Base-by-base conservation (phyloP, 2,797 vertebrate species). In the Myiotriccus ornatus region DNA sequence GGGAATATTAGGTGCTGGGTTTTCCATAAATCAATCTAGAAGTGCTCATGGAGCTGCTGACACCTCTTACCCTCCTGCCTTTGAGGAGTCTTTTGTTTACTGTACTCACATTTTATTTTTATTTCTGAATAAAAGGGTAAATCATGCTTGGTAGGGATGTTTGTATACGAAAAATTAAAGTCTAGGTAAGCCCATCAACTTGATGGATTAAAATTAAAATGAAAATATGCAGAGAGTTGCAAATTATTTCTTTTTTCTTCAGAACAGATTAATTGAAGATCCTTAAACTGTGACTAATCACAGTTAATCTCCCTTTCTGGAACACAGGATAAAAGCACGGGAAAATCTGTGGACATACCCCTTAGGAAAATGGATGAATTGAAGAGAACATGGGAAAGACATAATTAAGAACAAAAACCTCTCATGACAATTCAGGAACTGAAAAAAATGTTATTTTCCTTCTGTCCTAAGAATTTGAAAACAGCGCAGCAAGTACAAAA, bases 121-220 rank as follows among this genome's bases (percentile, higher is more conserved):
- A 76, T 91, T 90, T 95, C 63, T 86, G 60, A 73, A 76, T 73
- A 89, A 77, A 63, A 63, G 44, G 28, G 9, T 70, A 93, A 90
- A 70, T 57, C 49, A 13, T 64, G 32, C 24, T 64, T 73, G 52
- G 44, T 39, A 93, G n/a, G n/a, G n/a, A 34, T 76, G 49, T 77
- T 93, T 87, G 14, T 73, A 50, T 27, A 35, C 46, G 17, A 63
- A 83, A 81, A 76, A 55, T 44, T 30, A 73, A 91, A 81, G 24
- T 73, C 7, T 21, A 71, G 22, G 24, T 63, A 78, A 89, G 21
- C 21, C 18, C 63, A 53, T 65, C 50, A 80, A 47, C 25, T 5
- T 60, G 35, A 55, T n/a, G 47, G 32, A 80, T 37, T 90, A 76
- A 92, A 86, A 67, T 43, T 44, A 46, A 37, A 80, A 62, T 37